phyloP scores from a whole-genome alignment of 2,888 invertebrate species.

The Ischnura elegans region DNA sequence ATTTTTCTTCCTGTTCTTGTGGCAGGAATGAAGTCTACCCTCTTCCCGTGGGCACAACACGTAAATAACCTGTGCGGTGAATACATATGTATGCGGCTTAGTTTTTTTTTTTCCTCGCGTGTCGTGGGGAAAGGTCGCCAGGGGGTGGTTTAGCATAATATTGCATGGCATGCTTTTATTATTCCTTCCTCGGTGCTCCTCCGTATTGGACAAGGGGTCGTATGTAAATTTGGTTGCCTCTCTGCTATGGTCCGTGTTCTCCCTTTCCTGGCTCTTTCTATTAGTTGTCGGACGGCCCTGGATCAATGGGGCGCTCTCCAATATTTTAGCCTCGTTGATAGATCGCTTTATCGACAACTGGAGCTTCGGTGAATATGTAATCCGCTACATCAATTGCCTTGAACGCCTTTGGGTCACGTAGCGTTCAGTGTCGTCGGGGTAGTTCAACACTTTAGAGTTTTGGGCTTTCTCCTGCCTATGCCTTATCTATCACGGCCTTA shows the following conservation, averaged over 20 bases:
- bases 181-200: slow-evolving; percentile 41
- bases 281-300: neutral
- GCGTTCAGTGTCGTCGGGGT: too few species aligned
- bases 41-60: slow-evolving; percentile 6
- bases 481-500: too few species aligned
- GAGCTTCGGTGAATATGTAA: neutral
- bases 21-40: neutral
- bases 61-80: slow-evolving; percentile 32
- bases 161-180: slow-evolving; percentile 56
- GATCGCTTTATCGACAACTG: slow-evolving; percentile 11
- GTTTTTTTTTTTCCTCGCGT: slow-evolving; percentile 11
- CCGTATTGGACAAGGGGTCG: slow-evolving; percentile 27
- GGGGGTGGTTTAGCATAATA: slow-evolving; percentile 59
- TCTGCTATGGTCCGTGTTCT: neutral
- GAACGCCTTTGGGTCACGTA: neutral
- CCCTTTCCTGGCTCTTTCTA: neutral
- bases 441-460: too few species aligned
- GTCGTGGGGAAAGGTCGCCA: slow-evolving; percentile 30
- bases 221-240: slow-evolving; percentile 14
- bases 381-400: neutral
- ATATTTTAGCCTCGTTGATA: neutral
- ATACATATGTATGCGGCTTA: slow-evolving; percentile 59
- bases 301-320: neutral
- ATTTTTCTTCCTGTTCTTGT: slow-evolving; percentile 40
- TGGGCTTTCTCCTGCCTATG: too few species aligned